Conservation (phyloP, 2,888 invertebrate species). For the Hirtodrosophila histrioides region DNA sequence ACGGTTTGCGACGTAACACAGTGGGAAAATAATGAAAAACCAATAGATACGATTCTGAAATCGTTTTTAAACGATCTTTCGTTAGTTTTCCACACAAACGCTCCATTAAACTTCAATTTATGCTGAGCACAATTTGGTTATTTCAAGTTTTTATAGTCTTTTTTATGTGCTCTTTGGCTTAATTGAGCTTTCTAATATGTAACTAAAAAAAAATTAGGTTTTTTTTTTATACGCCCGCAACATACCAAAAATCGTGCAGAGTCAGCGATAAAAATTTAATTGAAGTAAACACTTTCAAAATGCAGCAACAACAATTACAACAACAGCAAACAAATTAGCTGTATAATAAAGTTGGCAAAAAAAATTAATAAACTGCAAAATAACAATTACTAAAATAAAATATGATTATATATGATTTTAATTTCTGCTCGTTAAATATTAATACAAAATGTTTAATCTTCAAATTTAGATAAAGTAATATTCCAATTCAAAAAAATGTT, state of each 20-base stretch:
- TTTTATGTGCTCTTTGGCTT: slow-evolving; percentile 25
- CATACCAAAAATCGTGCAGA: slow-evolving; percentile 42
- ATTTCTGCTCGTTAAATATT: too few relatives aligned
- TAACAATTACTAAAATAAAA: too few relatives aligned
- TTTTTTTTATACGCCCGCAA: slow-evolving; percentile 34
- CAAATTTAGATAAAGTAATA: too few relatives aligned
- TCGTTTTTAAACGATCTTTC: slow-evolving; percentile 46
- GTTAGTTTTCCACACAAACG: slow-evolving; percentile 32
- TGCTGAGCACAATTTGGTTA: slow-evolving; percentile 51
- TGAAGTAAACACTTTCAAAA: slow-evolving; percentile 65
- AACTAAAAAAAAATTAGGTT: slow-evolving; percentile 41
- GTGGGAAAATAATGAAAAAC: slow-evolving; percentile 25
- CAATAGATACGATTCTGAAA: slow-evolving; percentile 27
- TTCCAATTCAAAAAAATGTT: too few relatives aligned
- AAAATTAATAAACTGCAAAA: too few relatives aligned
- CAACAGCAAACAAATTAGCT: slow-evolving; percentile 15
- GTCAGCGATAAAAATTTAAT: slow-evolving; percentile 25
- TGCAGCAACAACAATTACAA: slow-evolving; percentile 35
- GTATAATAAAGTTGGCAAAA: too few relatives aligned
- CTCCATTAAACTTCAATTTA: slow-evolving; percentile 51
- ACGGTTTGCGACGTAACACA: slow-evolving; percentile 38
- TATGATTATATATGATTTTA: too few relatives aligned
- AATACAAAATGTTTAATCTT: too few relatives aligned
- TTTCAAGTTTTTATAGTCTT: slow-evolving; percentile 21
- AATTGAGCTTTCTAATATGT: slow-evolving; percentile 53